These are phyloP conservation scores for Hydractinia echinata DNA, from an alignment of 30 jellyfish, hydroid and myxozoan genomes.

Conservation along the genomic window DNA sequence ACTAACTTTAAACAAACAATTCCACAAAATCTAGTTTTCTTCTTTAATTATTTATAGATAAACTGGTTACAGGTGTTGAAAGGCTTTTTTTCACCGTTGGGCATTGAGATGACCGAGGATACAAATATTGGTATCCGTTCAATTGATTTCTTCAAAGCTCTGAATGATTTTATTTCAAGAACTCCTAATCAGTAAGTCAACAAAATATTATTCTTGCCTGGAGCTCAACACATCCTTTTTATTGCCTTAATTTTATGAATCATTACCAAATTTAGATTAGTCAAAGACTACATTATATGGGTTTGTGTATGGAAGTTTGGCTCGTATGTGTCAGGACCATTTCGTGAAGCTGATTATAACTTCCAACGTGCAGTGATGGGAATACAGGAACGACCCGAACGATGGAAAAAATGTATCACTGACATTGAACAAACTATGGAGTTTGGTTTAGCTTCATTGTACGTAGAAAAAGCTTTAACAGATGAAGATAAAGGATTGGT, in stretches of 20 bases:
- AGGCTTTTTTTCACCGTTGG: conserved; percentile 13
- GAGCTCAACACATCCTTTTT: no score
- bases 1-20: neutral
- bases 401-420: conserved; percentile 77
- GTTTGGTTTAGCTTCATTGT: conserved; percentile 70
- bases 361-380: conserved; percentile 35
- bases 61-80: conserved; percentile 15
- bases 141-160: conserved; percentile 19
- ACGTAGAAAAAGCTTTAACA: conserved; percentile 57
- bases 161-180: conserved; percentile 14
- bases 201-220: neutral
- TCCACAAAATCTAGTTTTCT: neutral
- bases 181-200: conserved; percentile 21
- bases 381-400: conserved; percentile 40
- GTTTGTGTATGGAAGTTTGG: conserved; percentile 44
- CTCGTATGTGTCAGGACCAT: conserved; percentile 40
- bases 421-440: conserved; percentile 67
- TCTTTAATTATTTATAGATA: neutral
- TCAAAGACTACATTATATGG: conserved; percentile 43
- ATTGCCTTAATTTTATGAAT: neutral
- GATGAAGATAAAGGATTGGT: conserved; percentile 35
- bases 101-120: conserved; percentile 2
- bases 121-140: conserved; percentile 36
- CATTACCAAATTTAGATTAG: neutral
- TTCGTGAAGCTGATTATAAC: conserved; percentile 40